Evolutionary conservation across 2,113 vertebrate species (phyloP).

Genomic region (Aviceda subcristata): DNA sequence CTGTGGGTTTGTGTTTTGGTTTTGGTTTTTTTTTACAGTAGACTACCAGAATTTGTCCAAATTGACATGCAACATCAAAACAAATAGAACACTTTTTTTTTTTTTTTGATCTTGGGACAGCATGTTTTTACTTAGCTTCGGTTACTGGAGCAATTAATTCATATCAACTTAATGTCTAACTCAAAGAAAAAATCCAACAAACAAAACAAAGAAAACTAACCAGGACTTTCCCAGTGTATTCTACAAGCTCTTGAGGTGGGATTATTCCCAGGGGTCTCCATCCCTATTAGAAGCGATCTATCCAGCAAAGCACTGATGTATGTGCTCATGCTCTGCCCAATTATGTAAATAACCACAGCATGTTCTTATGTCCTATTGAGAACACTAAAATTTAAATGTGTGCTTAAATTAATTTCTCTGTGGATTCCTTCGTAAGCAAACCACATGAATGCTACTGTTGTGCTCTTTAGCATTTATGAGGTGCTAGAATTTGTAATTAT

Average conservation of each 20-base stretch:
- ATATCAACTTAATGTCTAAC: background rate
- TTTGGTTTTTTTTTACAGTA: background rate
- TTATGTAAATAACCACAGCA: background rate
- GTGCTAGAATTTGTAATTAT: background rate
- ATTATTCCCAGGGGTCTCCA: background rate
- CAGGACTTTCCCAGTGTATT: background rate
- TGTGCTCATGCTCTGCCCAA: rapidly evolving
- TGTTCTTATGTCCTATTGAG: background rate
- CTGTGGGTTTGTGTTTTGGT: no score
- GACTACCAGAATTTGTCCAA: background rate
- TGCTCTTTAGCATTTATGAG: background rate
- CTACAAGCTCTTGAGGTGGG: background rate
- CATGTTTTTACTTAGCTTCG: background rate
- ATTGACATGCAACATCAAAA: background rate
- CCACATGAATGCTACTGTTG: background rate
- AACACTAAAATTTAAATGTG: background rate
- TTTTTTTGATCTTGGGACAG: no score
- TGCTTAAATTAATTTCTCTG: background rate
- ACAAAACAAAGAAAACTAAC: background rate
- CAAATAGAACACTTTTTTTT: background rate
- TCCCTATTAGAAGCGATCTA: background rate
- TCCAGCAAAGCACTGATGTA: background rate
- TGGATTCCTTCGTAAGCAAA: background rate
- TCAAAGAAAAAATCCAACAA: background rate
- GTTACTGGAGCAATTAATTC: background rate